These are phyloP conservation scores for Limenitis arthemis DNA, from an alignment of 2,888 invertebrate species.

Conservation along the genomic window DNA sequence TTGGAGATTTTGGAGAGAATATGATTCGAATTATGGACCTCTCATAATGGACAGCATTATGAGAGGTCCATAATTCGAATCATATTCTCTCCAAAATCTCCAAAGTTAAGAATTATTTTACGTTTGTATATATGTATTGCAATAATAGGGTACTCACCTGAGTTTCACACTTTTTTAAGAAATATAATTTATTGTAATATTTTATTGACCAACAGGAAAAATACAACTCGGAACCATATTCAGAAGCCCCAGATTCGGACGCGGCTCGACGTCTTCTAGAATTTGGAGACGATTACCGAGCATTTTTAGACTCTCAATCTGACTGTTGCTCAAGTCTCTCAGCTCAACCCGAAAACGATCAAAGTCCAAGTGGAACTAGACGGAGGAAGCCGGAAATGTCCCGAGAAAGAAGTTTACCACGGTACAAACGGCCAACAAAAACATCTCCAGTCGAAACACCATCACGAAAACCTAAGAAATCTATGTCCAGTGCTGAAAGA, in stretches of 20 bases:
- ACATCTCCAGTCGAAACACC: conserved; percentile 56
- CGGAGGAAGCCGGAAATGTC: conserved; percentile 53
- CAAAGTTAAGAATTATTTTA: too few species aligned
- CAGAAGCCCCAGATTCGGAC: conserved; percentile 89
- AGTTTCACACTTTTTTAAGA: not conserved
- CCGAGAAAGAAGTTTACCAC: conserved; percentile 48
- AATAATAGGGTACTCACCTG: too few species aligned
- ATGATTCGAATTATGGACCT: too few species aligned
- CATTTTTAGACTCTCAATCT: conserved; percentile 91
- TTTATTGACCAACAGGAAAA: conserved; percentile 78
- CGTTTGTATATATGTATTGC: too few species aligned
- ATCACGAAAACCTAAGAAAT: conserved; percentile 59
- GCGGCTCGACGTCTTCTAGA: conserved; percentile 86
- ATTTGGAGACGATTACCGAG: conserved; percentile 92
- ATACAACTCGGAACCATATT: conserved; percentile 92
- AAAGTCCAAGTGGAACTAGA: conserved; percentile 50
- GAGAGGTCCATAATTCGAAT: too few species aligned
- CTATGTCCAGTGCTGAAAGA: conserved; percentile 66
- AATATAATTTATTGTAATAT: not conserved
- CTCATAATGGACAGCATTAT: too few species aligned
- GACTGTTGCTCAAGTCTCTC: conserved; percentile 88
- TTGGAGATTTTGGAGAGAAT: too few species aligned
- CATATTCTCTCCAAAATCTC: too few species aligned
- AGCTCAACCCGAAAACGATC: conserved; percentile 69
- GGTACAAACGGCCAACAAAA: conserved; percentile 53